A percentile compares a stretch with the other conserved stretches of the same genome.
These are phyloP conservation scores for Torymus auratus DNA, from an alignment of 2,888 invertebrate genomes.

Conservation along the genomic window DNA sequence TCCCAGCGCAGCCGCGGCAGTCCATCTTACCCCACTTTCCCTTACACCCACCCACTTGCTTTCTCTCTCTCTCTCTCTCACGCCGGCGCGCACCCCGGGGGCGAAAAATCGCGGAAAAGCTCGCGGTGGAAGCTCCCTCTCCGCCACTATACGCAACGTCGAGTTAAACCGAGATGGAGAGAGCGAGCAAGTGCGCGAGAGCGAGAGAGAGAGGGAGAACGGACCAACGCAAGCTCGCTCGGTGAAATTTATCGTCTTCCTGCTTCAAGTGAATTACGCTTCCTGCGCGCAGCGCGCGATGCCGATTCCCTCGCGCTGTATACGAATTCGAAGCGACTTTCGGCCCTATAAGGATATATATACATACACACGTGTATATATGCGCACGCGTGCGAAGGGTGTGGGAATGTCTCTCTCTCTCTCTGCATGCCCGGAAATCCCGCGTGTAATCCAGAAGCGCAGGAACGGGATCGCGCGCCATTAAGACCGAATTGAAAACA, in stretches of 20 bases:
- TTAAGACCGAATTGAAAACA: slow-evolving; percentile 51
- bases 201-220: not conserved
- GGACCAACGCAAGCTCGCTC: not conserved
- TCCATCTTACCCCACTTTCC: slow-evolving; percentile 18
- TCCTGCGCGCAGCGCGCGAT: slow-evolving; percentile 23
- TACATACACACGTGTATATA: not conserved
- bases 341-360: slow-evolving; percentile 26
- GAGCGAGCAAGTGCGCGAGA: slow-evolving; percentile 31
- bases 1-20: not conserved
- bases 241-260: slow-evolving; percentile 57
- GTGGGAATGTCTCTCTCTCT: no score
- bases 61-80: no score
- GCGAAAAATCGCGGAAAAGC: slow-evolving; percentile 52
- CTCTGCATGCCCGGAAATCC: not conserved
- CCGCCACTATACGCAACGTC: not conserved
- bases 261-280: slow-evolving; percentile 58
- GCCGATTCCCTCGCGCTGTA: slow-evolving; percentile 36
- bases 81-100: not conserved
- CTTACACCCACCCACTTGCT: not conserved
- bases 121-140: slow-evolving; percentile 17
- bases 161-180: slow-evolving; percentile 10
- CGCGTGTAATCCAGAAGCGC: slow-evolving; percentile 45
- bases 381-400: no score
- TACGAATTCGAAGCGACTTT: slow-evolving; percentile 32
- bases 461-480: slow-evolving; percentile 31